phyloP scores from a whole-genome alignment of 1,140 invertebrate genomes.

The Bactericera cockerelli region DNA sequence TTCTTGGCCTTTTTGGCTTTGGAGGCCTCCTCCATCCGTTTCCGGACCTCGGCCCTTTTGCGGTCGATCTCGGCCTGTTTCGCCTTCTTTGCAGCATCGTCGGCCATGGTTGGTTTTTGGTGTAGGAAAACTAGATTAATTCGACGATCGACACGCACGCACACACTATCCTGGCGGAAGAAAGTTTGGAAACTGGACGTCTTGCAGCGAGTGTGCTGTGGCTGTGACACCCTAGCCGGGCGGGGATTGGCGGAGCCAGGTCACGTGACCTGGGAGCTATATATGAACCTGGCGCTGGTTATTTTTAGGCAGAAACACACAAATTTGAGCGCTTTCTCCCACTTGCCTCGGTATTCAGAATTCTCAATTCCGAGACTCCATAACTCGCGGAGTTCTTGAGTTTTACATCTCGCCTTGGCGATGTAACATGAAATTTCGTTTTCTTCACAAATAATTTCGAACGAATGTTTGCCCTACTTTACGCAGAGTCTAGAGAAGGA shows the following conservation, averaged over 20 bases:
- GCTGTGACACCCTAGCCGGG: background rate
- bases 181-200: background rate
- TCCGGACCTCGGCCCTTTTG: constrained; percentile 87
- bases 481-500: too few species aligned
- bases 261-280: constrained; percentile 2
- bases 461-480: too few species aligned
- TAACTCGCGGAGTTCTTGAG: too few species aligned
- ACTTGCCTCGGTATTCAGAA: too few species aligned
- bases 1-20: constrained; percentile 92
- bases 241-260: background rate
- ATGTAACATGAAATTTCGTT: too few species aligned
- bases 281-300: background rate
- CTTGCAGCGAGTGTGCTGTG: background rate
- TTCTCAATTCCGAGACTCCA: too few species aligned
- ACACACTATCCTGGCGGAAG: background rate
- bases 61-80: constrained; percentile 86
- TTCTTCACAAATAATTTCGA: too few species aligned
- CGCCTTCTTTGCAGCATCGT: constrained; percentile 60
- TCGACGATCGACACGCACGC: background rate
- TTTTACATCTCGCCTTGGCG: too few species aligned
- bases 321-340: too few species aligned
- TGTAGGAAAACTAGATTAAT: background rate
- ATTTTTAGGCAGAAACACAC: too few species aligned
- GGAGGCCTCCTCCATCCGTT: constrained; percentile 88
- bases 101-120: constrained; percentile 29